Evolutionary conservation across 2,888 invertebrate species (phyloP), one percentile per base, ranked within the genome.

Genomic region (Torymus auratus): DNA sequence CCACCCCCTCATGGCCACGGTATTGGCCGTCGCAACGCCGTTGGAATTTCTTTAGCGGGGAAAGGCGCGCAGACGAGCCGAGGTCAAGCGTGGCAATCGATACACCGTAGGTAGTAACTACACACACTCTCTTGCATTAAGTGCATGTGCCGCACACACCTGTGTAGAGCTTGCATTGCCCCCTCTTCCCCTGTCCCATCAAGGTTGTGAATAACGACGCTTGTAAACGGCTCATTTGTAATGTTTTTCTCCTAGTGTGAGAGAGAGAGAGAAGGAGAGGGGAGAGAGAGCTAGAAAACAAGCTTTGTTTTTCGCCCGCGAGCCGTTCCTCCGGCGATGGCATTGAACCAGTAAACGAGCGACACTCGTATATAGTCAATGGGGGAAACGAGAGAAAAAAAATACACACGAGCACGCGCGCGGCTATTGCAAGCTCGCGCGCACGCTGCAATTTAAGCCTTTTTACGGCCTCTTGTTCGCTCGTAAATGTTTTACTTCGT

Each of bases 321-420:
- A 5, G 7, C 41, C 41, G 41, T 17, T 55, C 65, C 12, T 50
- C 14, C 50, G 1, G n/a, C 50, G 14, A 12, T 74, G 74, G 74
- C 74, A 74, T 74, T 74, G 74, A 74, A 74, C 65, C 41, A 74
- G 56, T 67, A 58, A 60, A 70, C 70, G 70, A 60, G 50, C 20
- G 60, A 14, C 60, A 60, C 60, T 70, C 50, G 70, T 13, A 4
- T 13, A 4, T 2, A 15, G 58, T 17, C 70, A 41, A 41, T 64
- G 70, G 60, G 15, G 17, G 56, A 7, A 41, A 10, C 7, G 17
- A 41, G 61, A 61, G 23, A 61, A 61, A 61, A 61, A 11, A 61
- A 20, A 23, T 11, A 23, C 23, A 13, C 28, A 41, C 12, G 28
- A 2, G 28, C 70, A 7, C 41, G 7, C 5, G 41, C 41, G 7